A percentile compares a stretch with the other conserved stretches of the same genome.
Conservation (phyloP, 2,797 vertebrate species). For the Enoplosus armatus region DNA sequence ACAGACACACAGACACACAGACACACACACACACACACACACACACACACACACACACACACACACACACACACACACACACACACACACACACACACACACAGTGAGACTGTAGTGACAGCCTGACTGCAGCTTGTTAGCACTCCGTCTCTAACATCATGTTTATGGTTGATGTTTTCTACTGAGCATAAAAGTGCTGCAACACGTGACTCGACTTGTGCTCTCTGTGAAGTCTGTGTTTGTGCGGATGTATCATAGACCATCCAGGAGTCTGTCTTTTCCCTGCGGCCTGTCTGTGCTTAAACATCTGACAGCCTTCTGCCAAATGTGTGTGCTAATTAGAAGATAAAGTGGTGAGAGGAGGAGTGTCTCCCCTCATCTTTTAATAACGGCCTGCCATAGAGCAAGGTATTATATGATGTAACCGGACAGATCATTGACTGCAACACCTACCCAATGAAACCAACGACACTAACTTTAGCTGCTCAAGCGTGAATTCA, state of each 20-base stretch:
- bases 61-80: constrained; percentile 12
- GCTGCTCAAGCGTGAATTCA: background rate
- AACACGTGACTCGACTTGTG: background rate
- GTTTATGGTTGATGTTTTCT: background rate
- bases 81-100: constrained; percentile 14
- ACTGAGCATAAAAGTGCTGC: background rate
- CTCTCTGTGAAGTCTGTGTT: background rate
- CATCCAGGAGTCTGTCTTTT: background rate
- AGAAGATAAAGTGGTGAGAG: constrained; percentile 9
- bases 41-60: background rate
- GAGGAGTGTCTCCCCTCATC: constrained; percentile 4
- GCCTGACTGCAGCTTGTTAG: constrained; percentile 34
- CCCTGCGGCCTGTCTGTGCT: constrained; percentile 6
- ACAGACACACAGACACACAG: constrained; percentile 14
- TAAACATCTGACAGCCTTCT: constrained; percentile 34
- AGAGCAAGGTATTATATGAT: background rate
- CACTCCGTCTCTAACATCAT: background rate
- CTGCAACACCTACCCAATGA: background rate
- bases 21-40: constrained; percentile 13
- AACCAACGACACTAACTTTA: background rate
- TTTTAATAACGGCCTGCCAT: constrained; percentile 18
- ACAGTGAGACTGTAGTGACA: background rate
- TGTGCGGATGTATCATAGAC: background rate
- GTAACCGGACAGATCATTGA: background rate
- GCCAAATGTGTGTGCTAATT: constrained; percentile 41